Evolutionary conservation across 2,888 invertebrate species (phyloP).

Genomic region (Xestia sexstrigata): DNA sequence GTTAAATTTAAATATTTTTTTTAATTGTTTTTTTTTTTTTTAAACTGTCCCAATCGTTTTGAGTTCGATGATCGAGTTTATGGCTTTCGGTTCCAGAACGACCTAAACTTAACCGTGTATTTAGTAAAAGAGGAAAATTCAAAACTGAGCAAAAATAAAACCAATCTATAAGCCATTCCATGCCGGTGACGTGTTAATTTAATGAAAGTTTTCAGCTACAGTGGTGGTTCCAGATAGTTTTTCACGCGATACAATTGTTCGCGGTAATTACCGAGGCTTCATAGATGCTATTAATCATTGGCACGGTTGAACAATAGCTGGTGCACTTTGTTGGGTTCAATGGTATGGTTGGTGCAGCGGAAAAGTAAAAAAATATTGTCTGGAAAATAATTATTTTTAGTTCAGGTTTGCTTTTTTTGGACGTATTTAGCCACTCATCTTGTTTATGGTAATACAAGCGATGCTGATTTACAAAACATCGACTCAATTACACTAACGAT

Average conservation of each 20-base stretch:
- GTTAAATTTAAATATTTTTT: too few relatives aligned
- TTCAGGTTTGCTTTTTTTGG: background rate
- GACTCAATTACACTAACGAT: too few relatives aligned
- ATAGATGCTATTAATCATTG: slow-evolving; percentile 89
- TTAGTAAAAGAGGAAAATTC: background rate
- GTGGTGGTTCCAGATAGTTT: slow-evolving; percentile 76
- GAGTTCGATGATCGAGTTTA: too few relatives aligned
- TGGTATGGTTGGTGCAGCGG: slow-evolving; percentile 25
- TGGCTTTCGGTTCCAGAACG: too few relatives aligned
- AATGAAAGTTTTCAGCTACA: slow-evolving; percentile 75
- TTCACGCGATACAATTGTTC: slow-evolving; percentile 78
- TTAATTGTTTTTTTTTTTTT: too few relatives aligned
- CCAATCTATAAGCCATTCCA: slow-evolving; percentile 70
- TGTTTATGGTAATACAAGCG: background rate
- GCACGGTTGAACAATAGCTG: slow-evolving; percentile 81
- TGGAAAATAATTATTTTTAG: background rate
- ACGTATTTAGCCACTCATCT: background rate
- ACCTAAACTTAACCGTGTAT: too few relatives aligned
- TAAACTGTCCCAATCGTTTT: too few relatives aligned
- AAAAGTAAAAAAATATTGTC: slow-evolving; percentile 3
- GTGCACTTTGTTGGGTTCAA: slow-evolving; percentile 63
- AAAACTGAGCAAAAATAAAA: background rate
- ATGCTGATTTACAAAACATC: background rate
- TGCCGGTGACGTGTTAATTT: slow-evolving; percentile 73
- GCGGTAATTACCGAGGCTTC: slow-evolving; percentile 81